A percentile compares a stretch with the other conserved stretches of the same genome.
phyloP scores from a whole-genome alignment of 37 sponge, comb jelly and placozoan species.

The Corticium candelabrum region DNA sequence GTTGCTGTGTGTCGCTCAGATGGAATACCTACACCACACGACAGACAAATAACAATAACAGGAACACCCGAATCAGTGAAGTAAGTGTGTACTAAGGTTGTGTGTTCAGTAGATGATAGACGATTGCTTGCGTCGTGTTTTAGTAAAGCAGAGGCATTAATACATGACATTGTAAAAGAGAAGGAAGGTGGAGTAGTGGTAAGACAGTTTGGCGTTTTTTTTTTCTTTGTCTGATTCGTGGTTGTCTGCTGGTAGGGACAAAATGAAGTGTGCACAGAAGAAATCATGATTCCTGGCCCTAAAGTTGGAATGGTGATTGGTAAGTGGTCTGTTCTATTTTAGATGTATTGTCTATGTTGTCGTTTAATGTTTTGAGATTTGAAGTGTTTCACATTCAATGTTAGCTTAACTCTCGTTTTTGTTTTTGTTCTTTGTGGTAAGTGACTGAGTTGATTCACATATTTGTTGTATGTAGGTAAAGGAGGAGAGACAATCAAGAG shows the following conservation, averaged over 20 bases:
- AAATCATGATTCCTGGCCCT: conserved; percentile 76
- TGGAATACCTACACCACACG: too few species aligned
- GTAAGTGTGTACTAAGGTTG: conserved; percentile 23
- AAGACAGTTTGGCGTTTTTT: too few species aligned
- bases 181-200: too few species aligned
- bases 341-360: background rate
- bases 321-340: conserved; percentile 1
- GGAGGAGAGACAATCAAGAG: conserved; percentile 84
- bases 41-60: conserved; percentile 67
- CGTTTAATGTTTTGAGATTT: too few species aligned
- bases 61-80: conserved; percentile 72
- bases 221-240: background rate
- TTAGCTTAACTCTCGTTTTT: too few species aligned
- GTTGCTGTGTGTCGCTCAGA: too few species aligned
- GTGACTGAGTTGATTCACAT: background rate
- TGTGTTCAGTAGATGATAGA: too few species aligned
- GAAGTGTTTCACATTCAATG: too few species aligned
- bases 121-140: too few species aligned
- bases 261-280: conserved; percentile 20
- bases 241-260: background rate
- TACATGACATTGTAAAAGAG: too few species aligned
- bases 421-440: background rate
- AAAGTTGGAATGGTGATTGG: conserved; percentile 98
- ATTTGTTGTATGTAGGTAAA: conserved; percentile 37
- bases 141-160: too few species aligned